phyloP scores from a whole-genome alignment of 2,888 invertebrate species.

The Cephus nigrinus region DNA sequence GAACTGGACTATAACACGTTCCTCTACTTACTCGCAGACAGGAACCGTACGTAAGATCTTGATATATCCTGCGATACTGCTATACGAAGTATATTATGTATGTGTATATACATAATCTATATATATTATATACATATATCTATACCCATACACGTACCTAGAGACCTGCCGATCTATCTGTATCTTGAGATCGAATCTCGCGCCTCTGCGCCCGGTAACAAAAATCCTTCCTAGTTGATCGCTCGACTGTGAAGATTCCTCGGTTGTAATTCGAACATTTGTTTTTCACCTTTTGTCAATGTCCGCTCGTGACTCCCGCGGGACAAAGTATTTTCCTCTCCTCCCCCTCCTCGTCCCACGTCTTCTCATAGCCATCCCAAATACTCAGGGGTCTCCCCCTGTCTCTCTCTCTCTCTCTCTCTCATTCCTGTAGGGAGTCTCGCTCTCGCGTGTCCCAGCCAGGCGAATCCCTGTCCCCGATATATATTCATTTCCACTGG shows the following conservation, averaged over 20 bases:
- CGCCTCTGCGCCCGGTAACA: conserved; percentile 8
- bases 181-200: conserved; percentile 4
- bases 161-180: not conserved
- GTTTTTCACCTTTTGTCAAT: not conserved
- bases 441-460: no score
- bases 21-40: not conserved
- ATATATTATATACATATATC: no score
- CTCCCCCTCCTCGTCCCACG: no score
- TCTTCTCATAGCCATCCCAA: no score
- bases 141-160: no score
- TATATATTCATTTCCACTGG: no score
- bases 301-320: not conserved
- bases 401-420: not conserved
- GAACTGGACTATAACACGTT: no score
- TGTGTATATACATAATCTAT: no score
- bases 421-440: no score
- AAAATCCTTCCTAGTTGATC: conserved; percentile 23
- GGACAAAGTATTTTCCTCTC: not conserved
- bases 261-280: conserved; percentile 18
- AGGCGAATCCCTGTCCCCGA: no score
- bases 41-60: conserved; percentile 1
- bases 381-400: no score
- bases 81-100: no score
- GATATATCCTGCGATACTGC: not conserved
- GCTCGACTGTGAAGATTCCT: conserved; percentile 23